phyloP scores from a whole-genome alignment of 2,888 invertebrate genomes.

The Lasius fuliginosus region DNA sequence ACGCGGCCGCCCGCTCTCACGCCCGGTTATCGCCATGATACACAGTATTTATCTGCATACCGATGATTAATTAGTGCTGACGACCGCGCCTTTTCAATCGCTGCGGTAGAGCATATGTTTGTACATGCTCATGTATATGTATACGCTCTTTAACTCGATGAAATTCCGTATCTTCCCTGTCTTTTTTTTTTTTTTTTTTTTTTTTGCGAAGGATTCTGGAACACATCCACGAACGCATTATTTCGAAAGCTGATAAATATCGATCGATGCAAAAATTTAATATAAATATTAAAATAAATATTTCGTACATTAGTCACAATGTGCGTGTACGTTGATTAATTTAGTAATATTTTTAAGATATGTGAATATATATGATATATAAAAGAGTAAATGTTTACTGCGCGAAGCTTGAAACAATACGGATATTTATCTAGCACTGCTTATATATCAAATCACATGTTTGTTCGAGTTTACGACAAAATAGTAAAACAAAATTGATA shows the following conservation, averaged over 20 bases:
- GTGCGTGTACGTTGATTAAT: neutral
- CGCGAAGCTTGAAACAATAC: neutral
- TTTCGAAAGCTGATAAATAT: neutral
- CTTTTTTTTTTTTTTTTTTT: neutral
- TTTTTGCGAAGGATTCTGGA: neutral
- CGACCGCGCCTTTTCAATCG: conserved; percentile 67
- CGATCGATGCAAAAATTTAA: conserved; percentile 8
- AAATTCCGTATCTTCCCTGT: neutral
- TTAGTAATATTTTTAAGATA: neutral
- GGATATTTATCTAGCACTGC: conserved; percentile 2
- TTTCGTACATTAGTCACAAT: neutral
- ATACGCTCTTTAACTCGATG: neutral
- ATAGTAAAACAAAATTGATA: neutral
- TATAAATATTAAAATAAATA: neutral
- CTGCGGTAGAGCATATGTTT: conserved; percentile 4
- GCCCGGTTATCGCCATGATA: conserved; percentile 63
- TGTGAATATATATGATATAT: neutral
- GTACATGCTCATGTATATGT: too few relatives aligned
- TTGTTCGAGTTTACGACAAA: neutral
- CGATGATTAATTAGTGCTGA: conserved; percentile 78
- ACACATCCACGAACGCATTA: neutral
- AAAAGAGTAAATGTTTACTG: neutral
- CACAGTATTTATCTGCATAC: conserved; percentile 67
- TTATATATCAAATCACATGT: neutral
- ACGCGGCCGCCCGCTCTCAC: conserved; percentile 58